A percentile compares a stretch with the other conserved stretches of the same genome.
These are phyloP conservation scores for Amphiprion percula DNA, from an alignment of 2,113 vertebrate species.

Conservation along the genomic window DNA sequence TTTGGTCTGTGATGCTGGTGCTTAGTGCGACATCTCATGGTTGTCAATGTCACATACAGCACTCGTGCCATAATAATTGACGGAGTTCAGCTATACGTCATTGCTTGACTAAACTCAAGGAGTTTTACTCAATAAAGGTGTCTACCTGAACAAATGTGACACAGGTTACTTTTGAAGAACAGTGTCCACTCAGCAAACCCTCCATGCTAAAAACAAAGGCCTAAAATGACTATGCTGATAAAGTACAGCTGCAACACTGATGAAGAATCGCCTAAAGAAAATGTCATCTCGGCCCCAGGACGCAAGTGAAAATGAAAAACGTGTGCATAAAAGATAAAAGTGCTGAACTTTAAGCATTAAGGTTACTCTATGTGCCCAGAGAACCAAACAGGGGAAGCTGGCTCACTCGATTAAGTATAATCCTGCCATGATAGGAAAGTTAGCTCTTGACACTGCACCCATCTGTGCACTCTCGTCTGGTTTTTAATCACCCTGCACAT, in stretches of 20 bases:
- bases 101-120: neutral
- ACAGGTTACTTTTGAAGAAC: constrained; percentile 28
- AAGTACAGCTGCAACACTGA: constrained; percentile 5
- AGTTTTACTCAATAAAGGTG: neutral
- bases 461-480: constrained; percentile 1
- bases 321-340: constrained; percentile 18
- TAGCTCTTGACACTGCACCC: constrained; percentile 19
- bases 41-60: too few species aligned
- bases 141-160: constrained; percentile 35
- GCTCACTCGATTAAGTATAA: constrained; percentile 48
- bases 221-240: constrained; percentile 4
- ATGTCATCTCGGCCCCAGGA: constrained; percentile 1
- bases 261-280: constrained; percentile 26
- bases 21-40: too few species aligned
- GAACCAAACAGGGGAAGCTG: constrained; percentile 29
- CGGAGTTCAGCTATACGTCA: too few species aligned
- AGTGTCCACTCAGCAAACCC: constrained; percentile 36
- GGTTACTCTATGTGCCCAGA: constrained; percentile 22
- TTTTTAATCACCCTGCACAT: constrained; percentile 7
- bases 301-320: constrained; percentile 20
- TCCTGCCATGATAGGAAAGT: constrained; percentile 28
- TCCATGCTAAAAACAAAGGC: constrained; percentile 11
- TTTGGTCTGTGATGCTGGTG: too few species aligned
- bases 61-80: too few species aligned
- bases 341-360: neutral